These are phyloP conservation scores for Plectropomus leopardus DNA, from an alignment of 2,113 vertebrate species.

Conservation along the genomic window DNA sequence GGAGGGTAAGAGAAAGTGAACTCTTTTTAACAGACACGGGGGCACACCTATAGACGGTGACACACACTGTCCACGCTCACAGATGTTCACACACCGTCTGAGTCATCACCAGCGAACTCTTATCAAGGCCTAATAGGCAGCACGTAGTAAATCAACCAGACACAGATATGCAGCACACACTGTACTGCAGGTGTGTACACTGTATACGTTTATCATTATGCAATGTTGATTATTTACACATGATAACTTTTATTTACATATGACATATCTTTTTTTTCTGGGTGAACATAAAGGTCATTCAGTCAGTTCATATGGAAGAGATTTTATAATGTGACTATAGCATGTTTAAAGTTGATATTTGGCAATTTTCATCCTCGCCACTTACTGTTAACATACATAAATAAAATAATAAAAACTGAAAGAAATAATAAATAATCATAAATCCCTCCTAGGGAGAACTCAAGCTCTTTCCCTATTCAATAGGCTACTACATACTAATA, in stretches of 20 bases:
- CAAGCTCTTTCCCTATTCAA: neutral
- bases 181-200: constrained; percentile 29
- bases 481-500: no score
- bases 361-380: neutral
- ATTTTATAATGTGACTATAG: neutral
- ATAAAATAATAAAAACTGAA: neutral
- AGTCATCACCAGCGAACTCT: constrained; percentile 49
- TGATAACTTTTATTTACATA: constrained; percentile 1
- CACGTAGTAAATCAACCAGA: constrained; percentile 1
- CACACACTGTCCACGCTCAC: constrained; percentile 43
- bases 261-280: neutral
- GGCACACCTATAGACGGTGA: constrained; percentile 56
- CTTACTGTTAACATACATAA: neutral
- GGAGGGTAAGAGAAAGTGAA: neutral
- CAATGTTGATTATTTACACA: constrained; percentile 8
- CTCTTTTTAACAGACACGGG: constrained; percentile 26
- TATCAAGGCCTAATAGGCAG: constrained; percentile 10
- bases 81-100: constrained; percentile 14
- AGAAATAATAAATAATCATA: no score
- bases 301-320: neutral
- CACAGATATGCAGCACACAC: neutral
- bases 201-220: neutral
- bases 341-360: neutral
- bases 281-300: neutral
- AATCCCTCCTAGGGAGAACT: neutral